Conservation (phyloP, 2,113 vertebrate genomes). For the Phaetusa simplex region DNA sequence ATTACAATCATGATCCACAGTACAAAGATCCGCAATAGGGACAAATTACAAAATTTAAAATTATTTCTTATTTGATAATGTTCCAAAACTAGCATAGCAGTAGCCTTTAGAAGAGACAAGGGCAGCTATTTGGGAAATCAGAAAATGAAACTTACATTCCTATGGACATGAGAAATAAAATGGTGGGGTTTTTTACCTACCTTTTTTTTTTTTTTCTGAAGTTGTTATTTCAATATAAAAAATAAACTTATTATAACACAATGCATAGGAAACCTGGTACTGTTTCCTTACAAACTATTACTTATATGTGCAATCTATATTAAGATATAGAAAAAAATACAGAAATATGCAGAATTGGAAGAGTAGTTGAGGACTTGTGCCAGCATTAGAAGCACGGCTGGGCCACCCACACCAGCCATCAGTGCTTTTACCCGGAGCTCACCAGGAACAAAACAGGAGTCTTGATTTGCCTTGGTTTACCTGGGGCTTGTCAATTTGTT, state of each 20-base stretch:
- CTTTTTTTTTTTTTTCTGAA: background rate
- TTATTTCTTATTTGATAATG: conserved; percentile 62
- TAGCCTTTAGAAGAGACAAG: conserved; percentile 37
- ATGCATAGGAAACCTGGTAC: background rate
- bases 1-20: conserved; percentile 65
- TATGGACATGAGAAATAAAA: conserved; percentile 30
- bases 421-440: background rate
- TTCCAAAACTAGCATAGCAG: conserved; percentile 50
- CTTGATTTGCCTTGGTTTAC: background rate
- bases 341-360: background rate
- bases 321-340: background rate
- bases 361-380: background rate
- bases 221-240: conserved; percentile 2
- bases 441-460: background rate
- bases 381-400: background rate
- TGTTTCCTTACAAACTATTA: background rate
- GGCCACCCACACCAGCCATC: background rate
- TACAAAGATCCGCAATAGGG: conserved; percentile 54
- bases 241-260: background rate
- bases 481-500: background rate
- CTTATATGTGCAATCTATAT: background rate
- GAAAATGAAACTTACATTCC: conserved; percentile 26
- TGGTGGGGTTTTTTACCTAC: background rate
- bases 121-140: background rate
- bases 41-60: conserved; percentile 48